Base-by-base conservation (phyloP, 2,113 vertebrate genomes). In the Polyodon spathula region DNA sequence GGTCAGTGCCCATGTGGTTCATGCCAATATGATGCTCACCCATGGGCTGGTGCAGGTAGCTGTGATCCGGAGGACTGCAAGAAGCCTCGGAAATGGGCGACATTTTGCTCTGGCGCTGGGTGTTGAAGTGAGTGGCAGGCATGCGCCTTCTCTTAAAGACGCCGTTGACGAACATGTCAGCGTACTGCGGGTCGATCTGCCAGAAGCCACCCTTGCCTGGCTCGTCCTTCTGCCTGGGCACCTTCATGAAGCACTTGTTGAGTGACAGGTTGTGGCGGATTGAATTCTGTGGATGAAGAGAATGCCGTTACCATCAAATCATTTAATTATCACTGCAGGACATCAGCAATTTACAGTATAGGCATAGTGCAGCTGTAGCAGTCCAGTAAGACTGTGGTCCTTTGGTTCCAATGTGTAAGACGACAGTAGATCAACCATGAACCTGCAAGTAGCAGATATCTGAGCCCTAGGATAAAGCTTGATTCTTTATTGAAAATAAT, bases 191-290 rank as follows among this genome's bases (percentile, higher is more conserved):
- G 66, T 91, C 84, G 17, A 91, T 88, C 73, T 89, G 88, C 90
- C 90, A 92, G 71, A 92, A 89, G 71, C 92, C 90, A 54, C 93
- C 93, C 76, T 94, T 95, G 51, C 93, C 93, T 0, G 93, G 92
- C 71, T 94, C 92, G 40, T 93, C 90, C 62, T 95, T 94, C 73
- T 89, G 90, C 53, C 93, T 79, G 68, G 92, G 92, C 63, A 95
- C 93, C 83, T 94, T 95, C 89, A 88, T 90, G 79, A 94, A 95
- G 81, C 92, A 94, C 79, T 94, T 94, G 82, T 95, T 94, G 76
- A 95, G 83, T 39, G 93, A 95, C 68, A 95, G 77, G 83, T 94
- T 94, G 81, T 94, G 93, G 56, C 92, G 87, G 72, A 95, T 95
- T 3, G 93, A 94, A 79, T 95, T 95, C 93, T 95, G 81, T 39